These are phyloP conservation scores for Eupithecia dodoneata DNA, from an alignment of 2,888 invertebrate genomes.

Conservation along the genomic window DNA sequence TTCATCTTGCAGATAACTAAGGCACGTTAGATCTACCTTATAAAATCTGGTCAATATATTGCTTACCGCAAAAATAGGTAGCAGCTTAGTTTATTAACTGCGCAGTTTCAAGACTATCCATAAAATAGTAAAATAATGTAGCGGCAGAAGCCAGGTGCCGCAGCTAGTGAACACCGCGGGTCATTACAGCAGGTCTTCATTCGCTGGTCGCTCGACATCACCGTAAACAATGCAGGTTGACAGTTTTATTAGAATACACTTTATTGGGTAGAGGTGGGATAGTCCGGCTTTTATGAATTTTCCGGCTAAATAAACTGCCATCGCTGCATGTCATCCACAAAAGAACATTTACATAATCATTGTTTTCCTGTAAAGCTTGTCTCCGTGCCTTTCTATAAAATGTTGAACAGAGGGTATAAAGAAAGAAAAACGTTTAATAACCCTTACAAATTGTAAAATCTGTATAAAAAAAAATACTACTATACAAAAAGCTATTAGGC, in stretches of 20 bases:
- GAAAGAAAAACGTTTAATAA: no score
- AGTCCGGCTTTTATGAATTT: constrained; percentile 12
- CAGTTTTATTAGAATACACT: constrained; percentile 44
- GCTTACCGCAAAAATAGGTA: no score
- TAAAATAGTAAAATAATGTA: neutral
- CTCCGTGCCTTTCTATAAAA: no score
- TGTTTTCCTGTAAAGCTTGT: neutral
- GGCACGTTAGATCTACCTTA: no score
- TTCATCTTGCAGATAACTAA: no score
- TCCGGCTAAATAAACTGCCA: constrained; percentile 4
- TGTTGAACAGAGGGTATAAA: no score
- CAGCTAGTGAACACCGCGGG: neutral
- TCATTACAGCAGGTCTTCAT: constrained; percentile 19
- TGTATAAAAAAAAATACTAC: no score
- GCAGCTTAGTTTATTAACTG: no score
- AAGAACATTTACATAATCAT: neutral
- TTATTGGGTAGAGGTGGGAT: constrained; percentile 35
- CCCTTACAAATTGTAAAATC: no score
- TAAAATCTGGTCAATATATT: no score
- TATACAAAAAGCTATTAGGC: no score
- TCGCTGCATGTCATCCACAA: neutral
- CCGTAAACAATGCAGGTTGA: constrained; percentile 44
- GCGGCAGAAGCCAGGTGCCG: neutral
- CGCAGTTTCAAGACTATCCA: no score
- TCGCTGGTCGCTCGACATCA: constrained; percentile 36